Evolutionary conservation across 2,113 vertebrate genomes (phyloP).

Genomic region (Perognathus longimembris): DNA sequence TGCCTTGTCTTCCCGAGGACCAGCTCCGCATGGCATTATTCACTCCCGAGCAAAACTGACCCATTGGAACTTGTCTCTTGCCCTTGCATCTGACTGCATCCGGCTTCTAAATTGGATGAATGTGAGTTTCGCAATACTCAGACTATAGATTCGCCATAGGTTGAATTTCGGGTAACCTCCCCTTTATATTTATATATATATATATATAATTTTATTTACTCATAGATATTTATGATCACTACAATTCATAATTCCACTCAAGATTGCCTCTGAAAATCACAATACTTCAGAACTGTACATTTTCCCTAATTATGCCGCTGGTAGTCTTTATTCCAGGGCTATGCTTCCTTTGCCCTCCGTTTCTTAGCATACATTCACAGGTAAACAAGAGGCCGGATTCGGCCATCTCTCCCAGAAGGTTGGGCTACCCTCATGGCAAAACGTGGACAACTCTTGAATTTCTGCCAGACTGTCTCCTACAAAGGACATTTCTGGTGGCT

Average conservation of each 20-base stretch:
- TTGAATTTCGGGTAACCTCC: neutral
- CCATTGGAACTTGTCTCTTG: neutral
- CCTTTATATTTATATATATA: neutral
- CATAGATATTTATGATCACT: too few relatives aligned
- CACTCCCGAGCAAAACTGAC: neutral
- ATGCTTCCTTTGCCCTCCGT: neutral
- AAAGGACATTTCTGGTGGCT: neutral
- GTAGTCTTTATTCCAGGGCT: neutral
- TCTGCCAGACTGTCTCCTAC: neutral
- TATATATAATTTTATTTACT: too few relatives aligned
- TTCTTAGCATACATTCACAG: neutral
- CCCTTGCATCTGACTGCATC: neutral
- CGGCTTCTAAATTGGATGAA: constrained; percentile 10
- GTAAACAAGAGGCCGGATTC: neutral
- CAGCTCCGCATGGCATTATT: neutral
- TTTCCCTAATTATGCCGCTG: neutral
- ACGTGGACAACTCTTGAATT: constrained; percentile 17
- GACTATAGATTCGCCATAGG: neutral
- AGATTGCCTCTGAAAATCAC: neutral
- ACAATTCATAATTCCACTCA: neutral
- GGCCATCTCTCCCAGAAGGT: neutral
- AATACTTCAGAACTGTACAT: neutral
- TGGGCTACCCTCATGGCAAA: neutral
- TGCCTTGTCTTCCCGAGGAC: neutral
- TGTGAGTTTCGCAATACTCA: neutral